phyloP scores from a whole-genome alignment of 2,113 vertebrate species.

The Hipposideros armiger region DNA sequence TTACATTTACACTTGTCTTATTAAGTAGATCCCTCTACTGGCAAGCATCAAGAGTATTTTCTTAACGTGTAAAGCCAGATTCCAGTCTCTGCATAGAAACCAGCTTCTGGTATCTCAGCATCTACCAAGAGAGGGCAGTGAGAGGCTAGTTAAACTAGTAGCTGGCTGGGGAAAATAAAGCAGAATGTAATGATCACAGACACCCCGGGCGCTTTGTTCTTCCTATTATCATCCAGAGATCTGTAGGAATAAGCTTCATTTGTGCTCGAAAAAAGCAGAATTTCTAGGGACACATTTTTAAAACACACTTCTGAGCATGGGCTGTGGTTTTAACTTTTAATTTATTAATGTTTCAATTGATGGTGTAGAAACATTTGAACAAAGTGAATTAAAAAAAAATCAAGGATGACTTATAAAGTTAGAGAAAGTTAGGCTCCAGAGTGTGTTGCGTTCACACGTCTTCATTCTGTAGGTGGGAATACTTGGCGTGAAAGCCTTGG shows the following conservation, averaged over 20 bases:
- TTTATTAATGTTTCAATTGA: slow-evolving; percentile 4
- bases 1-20: not conserved
- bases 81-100: accelerated
- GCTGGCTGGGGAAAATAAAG: accelerated
- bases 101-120: not conserved
- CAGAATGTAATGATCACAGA: slow-evolving; percentile 11
- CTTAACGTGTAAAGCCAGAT: not conserved
- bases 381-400: not conserved
- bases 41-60: slow-evolving; percentile 36
- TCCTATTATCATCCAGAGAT: not conserved
- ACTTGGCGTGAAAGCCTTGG: not conserved
- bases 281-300: not conserved
- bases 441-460: not conserved
- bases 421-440: not conserved
- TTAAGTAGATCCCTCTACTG: not conserved
- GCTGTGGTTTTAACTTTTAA: not conserved
- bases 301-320: not conserved
- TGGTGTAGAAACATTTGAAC: not conserved
- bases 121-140: slow-evolving; percentile 86
- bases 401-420: not conserved
- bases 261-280: not conserved
- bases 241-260: not conserved
- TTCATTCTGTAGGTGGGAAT: slow-evolving; percentile 4
- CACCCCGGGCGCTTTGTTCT: not conserved
- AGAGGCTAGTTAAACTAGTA: slow-evolving; percentile 49